Evolutionary conservation across 2,113 vertebrate species (phyloP), one percentile per base, ranked within the genome.

Genomic region (Microcebus ravelobensis): DNA sequence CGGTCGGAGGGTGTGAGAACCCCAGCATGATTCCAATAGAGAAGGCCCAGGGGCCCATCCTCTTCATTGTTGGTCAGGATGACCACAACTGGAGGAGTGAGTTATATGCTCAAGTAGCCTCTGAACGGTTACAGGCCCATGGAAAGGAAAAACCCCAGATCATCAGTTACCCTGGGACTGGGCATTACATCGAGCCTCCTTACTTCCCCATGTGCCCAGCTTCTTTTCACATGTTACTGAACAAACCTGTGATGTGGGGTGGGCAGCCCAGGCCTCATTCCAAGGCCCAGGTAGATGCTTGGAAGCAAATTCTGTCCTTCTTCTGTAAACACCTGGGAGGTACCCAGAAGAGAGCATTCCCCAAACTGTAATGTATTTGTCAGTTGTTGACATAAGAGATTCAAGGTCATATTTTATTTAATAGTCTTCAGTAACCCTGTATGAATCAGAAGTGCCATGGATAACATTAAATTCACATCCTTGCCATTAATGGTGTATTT

Each of bases 61-160:
- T 99, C 90, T 99, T 99, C 95, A 98, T 99, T 2, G 99, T 98
- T 25, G 99, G 99, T 20, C 98, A 99, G 98, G 99, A 99, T 13
- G 99, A 99, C 97, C 98, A 13, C 96, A 99, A 99, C 98, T 99
- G 99, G 99, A 99, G 98, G 89, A 99, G 99, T 8, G 97, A 97
- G 27, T 92, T 99, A 17, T 99, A 97, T 90, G 99, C 99, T 14
- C 79, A 97, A 25, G 98, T 97, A 86, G 99, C 99, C 1, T 98
- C 98, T 36, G 98, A 98, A 17, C 97, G 93, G 14, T 98, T 99
- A 94, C 98, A 98, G 96, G 97, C 97, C 67, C 98, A 98, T 45
- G 45, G 45, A 45, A 45, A 45, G 45, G 45, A 45, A 45, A 45
- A 45, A 45, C 45, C 45, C 45, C 87, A 99, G 96, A 87, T 99